Percentiles rank a stretch among this genome's conserved stretches.
These are phyloP conservation scores for Pyrocephalus nanus DNA, from an alignment of 2,797 vertebrate species.

Conservation along the genomic window DNA sequence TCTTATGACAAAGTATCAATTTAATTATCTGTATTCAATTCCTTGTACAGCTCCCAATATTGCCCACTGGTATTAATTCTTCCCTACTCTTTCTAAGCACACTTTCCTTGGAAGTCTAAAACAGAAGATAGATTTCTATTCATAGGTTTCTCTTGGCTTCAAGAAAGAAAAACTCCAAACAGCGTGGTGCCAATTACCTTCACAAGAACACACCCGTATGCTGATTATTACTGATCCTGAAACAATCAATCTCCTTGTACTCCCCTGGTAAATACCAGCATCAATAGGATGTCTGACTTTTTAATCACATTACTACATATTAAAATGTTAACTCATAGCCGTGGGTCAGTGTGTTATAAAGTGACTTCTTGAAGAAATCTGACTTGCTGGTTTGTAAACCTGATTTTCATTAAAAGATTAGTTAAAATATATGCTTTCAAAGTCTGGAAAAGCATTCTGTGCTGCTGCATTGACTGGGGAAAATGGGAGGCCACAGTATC, in stretches of 20 bases:
- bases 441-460: background rate
- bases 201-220: constrained; percentile 11
- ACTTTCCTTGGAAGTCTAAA: constrained; percentile 21
- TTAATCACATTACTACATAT: constrained; percentile 51
- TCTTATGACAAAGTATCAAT: background rate
- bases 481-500: background rate
- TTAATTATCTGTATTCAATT: constrained; percentile 6
- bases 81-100: background rate
- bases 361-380: constrained; percentile 11
- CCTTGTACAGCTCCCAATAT: background rate
- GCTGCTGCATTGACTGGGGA: background rate
- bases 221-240: constrained; percentile 55
- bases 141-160: constrained; percentile 12
- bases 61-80: background rate
- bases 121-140: constrained; percentile 36
- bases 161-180: constrained; percentile 46
- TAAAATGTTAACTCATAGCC: constrained; percentile 48
- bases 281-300: constrained; percentile 35
- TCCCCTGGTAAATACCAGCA: constrained; percentile 54
- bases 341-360: constrained; percentile 20
- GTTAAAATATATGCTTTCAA: background rate
- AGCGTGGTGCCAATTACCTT: constrained; percentile 58
- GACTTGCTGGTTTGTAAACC: background rate
- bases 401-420: constrained; percentile 3
- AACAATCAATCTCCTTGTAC: constrained; percentile 57